Evolutionary conservation across 2,888 invertebrate species (phyloP).

Genomic region (Carpatolechia fugitivella): DNA sequence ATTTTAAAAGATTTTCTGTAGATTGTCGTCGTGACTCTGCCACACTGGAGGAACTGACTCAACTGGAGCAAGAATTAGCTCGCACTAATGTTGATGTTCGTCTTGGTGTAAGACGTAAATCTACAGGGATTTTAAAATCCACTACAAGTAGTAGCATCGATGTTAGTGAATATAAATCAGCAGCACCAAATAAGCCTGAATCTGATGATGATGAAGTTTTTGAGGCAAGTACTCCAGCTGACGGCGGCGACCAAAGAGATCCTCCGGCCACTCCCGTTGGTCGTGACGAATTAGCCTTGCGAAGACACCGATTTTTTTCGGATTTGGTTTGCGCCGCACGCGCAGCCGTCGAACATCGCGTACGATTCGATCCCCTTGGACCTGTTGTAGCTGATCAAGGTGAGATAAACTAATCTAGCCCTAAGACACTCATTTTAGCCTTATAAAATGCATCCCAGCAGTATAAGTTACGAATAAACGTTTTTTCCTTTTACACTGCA

Average conservation of each 20-base stretch:
- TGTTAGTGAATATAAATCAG: slow-evolving; percentile 43
- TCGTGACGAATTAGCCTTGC: slow-evolving; percentile 86
- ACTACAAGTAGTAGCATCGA: slow-evolving; percentile 60
- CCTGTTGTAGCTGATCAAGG: slow-evolving; percentile 81
- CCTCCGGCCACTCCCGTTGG: slow-evolving; percentile 89
- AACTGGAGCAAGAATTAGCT: slow-evolving; percentile 62
- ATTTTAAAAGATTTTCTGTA: slow-evolving; percentile 69
- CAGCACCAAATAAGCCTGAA: slow-evolving; percentile 39
- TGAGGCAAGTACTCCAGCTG: slow-evolving; percentile 60
- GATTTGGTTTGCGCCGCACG: slow-evolving; percentile 86
- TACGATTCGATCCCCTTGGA: slow-evolving; percentile 86
- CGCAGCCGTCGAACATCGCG: slow-evolving; percentile 86
- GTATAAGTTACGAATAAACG: no score
- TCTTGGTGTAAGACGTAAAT: slow-evolving; percentile 58
- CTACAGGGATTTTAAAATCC: slow-evolving; percentile 69
- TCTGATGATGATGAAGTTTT: slow-evolving; percentile 83
- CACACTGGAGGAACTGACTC: slow-evolving; percentile 60
- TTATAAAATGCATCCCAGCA: no score
- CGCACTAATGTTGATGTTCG: slow-evolving; percentile 66
- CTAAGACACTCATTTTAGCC: no score
- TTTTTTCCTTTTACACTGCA: no score
- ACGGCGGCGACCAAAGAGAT: slow-evolving; percentile 77
- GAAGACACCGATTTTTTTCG: slow-evolving; percentile 88
- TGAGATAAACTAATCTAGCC: slow-evolving; percentile 43
- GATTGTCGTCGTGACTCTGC: slow-evolving; percentile 64